Evolutionary conservation across 2,113 vertebrate species (phyloP), one percentile per base, ranked within the genome.

Genomic region (Trematocara marginatum): DNA sequence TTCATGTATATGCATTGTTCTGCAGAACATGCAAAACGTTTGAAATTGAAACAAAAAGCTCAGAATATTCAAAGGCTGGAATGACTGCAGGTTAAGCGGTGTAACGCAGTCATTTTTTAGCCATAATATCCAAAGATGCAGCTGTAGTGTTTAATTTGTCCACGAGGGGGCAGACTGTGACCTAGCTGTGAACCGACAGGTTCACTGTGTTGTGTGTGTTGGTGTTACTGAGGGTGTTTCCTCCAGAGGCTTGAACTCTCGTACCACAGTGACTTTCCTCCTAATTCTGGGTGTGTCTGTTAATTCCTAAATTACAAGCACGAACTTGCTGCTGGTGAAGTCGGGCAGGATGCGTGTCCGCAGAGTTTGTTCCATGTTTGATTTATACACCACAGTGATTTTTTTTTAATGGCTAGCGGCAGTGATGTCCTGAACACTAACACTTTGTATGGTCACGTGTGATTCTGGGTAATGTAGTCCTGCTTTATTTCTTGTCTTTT

Each of bases 71-170:
- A 52, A 78, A 81, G 5, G 49, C 7, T 20, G 10, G 1, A 34
- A n/a, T 0, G 0, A 13, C 53, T 45, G 15, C 51, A 26, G 15
- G 51, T 79, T 1, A 38, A n/a, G 0, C 0, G 1, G 4, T n/a
- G 15, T 0, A 47, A n/a, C 6, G 0, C 13, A 20, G 35, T 56
- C 10, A 15, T 0, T 71, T 47, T 2, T 47, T 10, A 4, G 23
- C 8, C 23, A 49, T 11, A 0, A 16, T 31, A 29, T 6, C 8
- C 20, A 16, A 31, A 16, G 18, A 18, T 42, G n/a, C 16, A 52
- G 45, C 59, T 74, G 35, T 20, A 10, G 10, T 26, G 6, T 38
- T 23, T 12, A 5, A 18, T 79, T 42, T 15, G 18, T 47, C 89
- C 92, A 92, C 5, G 12, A 91, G 93, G 83, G 92, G 93, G 86